Evolutionary conservation across 2,888 invertebrate genomes (phyloP).

Genomic region (Oscheius sp.): DNA sequence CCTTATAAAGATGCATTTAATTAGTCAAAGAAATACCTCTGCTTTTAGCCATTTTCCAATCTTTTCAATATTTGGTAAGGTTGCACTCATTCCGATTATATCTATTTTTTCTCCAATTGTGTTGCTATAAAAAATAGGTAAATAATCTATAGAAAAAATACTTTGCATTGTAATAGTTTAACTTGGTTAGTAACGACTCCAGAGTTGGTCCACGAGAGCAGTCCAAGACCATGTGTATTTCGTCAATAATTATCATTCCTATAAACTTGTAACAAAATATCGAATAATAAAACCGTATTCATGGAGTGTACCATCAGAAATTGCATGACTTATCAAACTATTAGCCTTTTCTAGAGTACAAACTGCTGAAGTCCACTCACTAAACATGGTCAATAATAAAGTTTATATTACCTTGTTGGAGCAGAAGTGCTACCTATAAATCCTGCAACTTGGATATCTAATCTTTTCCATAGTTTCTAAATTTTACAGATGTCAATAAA

Average conservation of each 20-base stretch:
- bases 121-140: neutral
- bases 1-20: neutral
- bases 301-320: constrained; percentile 72
- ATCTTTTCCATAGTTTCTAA: constrained; percentile 82
- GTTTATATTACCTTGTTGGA: too few species aligned
- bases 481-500: constrained; percentile 36
- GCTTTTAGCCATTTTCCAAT: constrained; percentile 89
- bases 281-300: too few species aligned
- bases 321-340: constrained; percentile 82
- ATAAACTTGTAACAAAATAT: too few species aligned
- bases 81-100: constrained; percentile 97
- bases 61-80: constrained; percentile 85
- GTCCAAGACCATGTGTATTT: constrained; percentile 93
- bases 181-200: constrained; percentile 89
- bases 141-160: neutral
- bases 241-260: constrained; percentile 91
- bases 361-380: constrained; percentile 86
- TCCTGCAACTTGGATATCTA: constrained; percentile 88
- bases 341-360: constrained; percentile 99
- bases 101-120: constrained; percentile 75
- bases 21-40: constrained; percentile 13
- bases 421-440: constrained; percentile 92
- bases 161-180: constrained; percentile 13
- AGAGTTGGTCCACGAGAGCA: constrained; percentile 89
- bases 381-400: too few species aligned